Base-by-base conservation (phyloP, 1,140 invertebrate species). In the Nasonia giraulti region DNA sequence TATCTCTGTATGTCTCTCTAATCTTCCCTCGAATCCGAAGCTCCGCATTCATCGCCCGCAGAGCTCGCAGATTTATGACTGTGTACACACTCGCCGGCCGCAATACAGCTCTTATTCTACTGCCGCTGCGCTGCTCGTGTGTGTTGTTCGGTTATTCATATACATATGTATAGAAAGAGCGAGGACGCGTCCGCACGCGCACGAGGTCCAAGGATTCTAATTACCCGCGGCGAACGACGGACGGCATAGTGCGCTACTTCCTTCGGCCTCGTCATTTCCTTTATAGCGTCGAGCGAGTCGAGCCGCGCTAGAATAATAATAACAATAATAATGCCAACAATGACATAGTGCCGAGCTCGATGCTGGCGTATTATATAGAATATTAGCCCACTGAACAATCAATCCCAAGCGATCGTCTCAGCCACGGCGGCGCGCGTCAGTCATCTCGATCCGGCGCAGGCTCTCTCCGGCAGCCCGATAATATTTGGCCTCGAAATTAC, bases 61-160 rank as follows among this genome's bases (percentile, higher is more conserved):
- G 90, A 89, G 88, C 88, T 86, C 88, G 85, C 87, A 88, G 89
- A 92, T 92, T 92, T 93, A 92, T 91, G 88, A 88, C 87, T 90
- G 88, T 91, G 88, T 90, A 88, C 75, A 88, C 77, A 88, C 89
- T 87, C 40, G 10, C 71, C 7, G 14, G 17, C 47, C 14, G 3
- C 14, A 4, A 17, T 17, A 50, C 12, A 12, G 47, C 12, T 50
- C 47, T 50, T 27, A 27, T 50, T 50, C 47, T 17, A 50, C 55
- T 20, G 6, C 55, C n/a, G 20, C 20, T 37, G 27, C 4, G 55
- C 74, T 37, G 3, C 17, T n/a, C 27, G 27, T 27, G 27, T 27
- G 40, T 47, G 75, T 2, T 3, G 69, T 2, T 31, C 12, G 68
- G 69, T 81, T 90, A 89, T 86, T 85, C 86, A 80, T 44, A 44